These are phyloP conservation scores for Mycetomoellerius zeteki DNA, from an alignment of 1,140 invertebrate species.

Conservation along the genomic window DNA sequence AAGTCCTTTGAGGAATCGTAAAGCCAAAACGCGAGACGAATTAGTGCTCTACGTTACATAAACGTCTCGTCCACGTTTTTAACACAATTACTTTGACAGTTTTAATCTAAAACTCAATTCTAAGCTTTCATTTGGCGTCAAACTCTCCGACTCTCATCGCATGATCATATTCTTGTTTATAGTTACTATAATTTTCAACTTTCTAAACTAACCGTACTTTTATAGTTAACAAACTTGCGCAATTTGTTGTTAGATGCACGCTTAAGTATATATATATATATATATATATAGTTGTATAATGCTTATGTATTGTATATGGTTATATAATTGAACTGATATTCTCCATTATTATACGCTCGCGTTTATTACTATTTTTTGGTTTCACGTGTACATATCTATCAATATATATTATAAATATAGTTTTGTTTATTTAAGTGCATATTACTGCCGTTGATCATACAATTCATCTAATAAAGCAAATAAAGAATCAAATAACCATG, in stretches of 20 bases:
- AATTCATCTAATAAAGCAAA: not conserved
- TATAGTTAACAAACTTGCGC: conserved; percentile 29
- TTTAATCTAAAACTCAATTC: conserved; percentile 51
- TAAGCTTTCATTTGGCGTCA: conserved; percentile 27
- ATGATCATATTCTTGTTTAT: conserved; percentile 2
- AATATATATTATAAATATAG: not conserved
- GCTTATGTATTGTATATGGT: conserved; percentile 13
- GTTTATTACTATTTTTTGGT: not conserved
- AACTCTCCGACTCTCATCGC: conserved; percentile 17
- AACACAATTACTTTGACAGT: conserved; percentile 17
- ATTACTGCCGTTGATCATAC: not conserved
- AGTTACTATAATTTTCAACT: conserved; percentile 28
- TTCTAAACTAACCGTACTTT: conserved; percentile 40
- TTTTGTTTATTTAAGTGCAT: not conserved
- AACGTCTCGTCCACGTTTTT: conserved; percentile 31
- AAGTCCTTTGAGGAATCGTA: conserved; percentile 18
- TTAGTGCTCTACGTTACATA: not conserved
- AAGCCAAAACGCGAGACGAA: conserved; percentile 40
- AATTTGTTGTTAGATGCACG: not conserved
- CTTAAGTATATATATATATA: conserved; percentile 12
- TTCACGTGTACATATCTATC: not conserved
- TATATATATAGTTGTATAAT: conserved; percentile 7
- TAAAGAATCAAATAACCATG: not conserved
- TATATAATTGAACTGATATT: conserved; percentile 2
- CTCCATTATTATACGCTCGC: not conserved